These are phyloP conservation scores for Brachymystax lenok DNA, from an alignment of 2,797 vertebrate species.

Conservation along the genomic window DNA sequence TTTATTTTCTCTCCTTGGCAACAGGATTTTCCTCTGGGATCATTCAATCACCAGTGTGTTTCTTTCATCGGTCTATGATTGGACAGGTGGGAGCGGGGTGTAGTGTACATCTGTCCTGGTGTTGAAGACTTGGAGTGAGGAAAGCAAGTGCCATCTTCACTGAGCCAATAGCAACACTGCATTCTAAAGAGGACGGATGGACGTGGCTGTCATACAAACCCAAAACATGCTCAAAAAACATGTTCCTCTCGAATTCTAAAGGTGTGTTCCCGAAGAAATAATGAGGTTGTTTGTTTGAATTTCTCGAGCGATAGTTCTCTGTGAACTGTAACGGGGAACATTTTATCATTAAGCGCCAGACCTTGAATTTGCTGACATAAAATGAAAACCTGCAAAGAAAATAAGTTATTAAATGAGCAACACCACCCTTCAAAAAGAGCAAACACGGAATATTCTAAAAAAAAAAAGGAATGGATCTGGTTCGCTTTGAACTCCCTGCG, in stretches of 20 bases:
- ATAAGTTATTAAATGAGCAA: neutral
- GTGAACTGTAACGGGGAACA: constrained; percentile 20
- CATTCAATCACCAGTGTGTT: constrained; percentile 15
- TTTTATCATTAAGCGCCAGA: constrained; percentile 35
- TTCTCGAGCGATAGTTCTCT: constrained; percentile 6
- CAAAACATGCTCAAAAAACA: neutral
- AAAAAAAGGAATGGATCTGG: constrained; percentile 14
- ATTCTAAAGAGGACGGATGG: neutral
- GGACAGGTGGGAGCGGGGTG: neutral
- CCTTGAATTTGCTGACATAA: constrained; percentile 36
- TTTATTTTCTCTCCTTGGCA: constrained; percentile 14
- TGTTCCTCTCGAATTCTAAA: neutral
- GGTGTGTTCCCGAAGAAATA: neutral
- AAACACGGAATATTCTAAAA: neutral
- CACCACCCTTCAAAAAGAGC: constrained; percentile 9
- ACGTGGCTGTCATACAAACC: too few species aligned
- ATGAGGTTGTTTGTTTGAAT: neutral
- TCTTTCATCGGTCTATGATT: neutral
- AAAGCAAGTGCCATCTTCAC: neutral
- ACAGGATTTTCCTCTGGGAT: constrained; percentile 9
- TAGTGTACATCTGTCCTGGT: neutral
- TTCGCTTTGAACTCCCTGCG: constrained; percentile 33
- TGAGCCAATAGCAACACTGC: neutral
- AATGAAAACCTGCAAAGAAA: constrained; percentile 31
- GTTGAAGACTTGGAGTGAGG: too few species aligned